A percentile compares a stretch with the other conserved stretches of the same genome.
Conservation (phyloP, 2,113 vertebrate species). For the Microcebus griseorufus region DNA sequence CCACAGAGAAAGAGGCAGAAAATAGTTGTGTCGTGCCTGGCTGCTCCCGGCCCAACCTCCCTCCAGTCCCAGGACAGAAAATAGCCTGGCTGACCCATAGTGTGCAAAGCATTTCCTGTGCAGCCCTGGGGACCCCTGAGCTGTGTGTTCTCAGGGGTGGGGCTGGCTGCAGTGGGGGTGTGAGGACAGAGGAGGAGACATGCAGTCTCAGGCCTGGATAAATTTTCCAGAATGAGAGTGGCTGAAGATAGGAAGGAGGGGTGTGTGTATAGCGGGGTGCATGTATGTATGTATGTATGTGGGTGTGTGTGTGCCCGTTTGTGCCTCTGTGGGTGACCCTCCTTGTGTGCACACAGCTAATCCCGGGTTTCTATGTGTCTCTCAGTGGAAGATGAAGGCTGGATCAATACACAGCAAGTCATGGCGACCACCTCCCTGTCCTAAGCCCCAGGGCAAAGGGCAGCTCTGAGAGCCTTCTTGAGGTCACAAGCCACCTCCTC, state of each 20-base stretch:
- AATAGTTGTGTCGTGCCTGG: neutral
- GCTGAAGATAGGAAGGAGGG: neutral
- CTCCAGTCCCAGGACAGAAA: slow-evolving; percentile 73
- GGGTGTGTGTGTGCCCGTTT: neutral
- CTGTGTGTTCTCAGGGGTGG: slow-evolving; percentile 78
- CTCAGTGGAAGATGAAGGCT: neutral
- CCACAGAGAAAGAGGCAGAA: neutral
- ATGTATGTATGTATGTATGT: rapidly evolving
- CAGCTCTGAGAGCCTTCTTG: neutral
- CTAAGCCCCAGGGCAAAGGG: neutral
- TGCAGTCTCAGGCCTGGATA: neutral
- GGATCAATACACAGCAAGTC: neutral
- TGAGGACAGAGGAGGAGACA: neutral
- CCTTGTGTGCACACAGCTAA: neutral
- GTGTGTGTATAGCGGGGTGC: too few species aligned
- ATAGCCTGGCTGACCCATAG: slow-evolving; percentile 71
- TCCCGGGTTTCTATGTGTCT: neutral
- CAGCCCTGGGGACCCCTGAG: slow-evolving; percentile 72
- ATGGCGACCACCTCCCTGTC: neutral
- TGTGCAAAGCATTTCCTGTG: slow-evolving; percentile 77
- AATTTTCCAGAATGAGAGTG: neutral
- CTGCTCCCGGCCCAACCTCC: slow-evolving; percentile 26
- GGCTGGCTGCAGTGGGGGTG: neutral
- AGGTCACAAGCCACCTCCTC: neutral
- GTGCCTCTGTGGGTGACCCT: neutral